Base-by-base conservation (phyloP, 2,797 vertebrate species). In the Centropyge bicolor region DNA sequence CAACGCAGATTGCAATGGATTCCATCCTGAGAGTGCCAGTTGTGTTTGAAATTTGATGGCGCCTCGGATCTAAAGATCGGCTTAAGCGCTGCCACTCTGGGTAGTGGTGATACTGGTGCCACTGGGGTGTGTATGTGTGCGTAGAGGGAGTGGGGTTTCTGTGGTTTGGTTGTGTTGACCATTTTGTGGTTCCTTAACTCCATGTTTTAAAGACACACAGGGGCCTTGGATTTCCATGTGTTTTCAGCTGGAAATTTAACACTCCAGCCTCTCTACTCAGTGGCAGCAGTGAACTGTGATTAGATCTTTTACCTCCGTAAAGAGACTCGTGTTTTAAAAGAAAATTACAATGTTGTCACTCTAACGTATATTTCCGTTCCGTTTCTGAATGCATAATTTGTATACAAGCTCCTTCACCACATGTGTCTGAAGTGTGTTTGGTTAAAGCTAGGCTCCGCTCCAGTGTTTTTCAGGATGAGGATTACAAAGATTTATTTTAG, bases 81-180 rank as follows among this genome's bases (percentile, higher is more conserved):
- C 64, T 83, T 46, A 65, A 79, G 74, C 49, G 73, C 59, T 78
- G 86, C 76, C 35, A 74, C 64, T 64, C 45, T 66, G 74, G 67
- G 65, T 61, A 63, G 73, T 27, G 59, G 71, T 77, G 70, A 82
- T 81, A 51, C 56, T 35, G 48, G 76, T 88, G 73, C 76, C 66
- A 63, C 61, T 51, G 70, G 62, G 31, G 60, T 75, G 69, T 69
- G 41, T 72, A 12, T 46, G n/a, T 52, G 70, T 88, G 70, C 76
- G 56, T 56, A n/a, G 19, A 71, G 45, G 70, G 85, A 84, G 76
- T 89, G 82, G 84, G 86, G 82, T 88, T 93, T 87, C 83, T 88
- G 93, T 87, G 91, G 92, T 92, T 88, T 80, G 70, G 75, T 80
- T 74, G 84, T 92, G 88, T 89, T 90, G 91, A 92, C 86, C 89